Conservation (phyloP, 2,888 invertebrate genomes). For the Halocaridina rubra region DNA sequence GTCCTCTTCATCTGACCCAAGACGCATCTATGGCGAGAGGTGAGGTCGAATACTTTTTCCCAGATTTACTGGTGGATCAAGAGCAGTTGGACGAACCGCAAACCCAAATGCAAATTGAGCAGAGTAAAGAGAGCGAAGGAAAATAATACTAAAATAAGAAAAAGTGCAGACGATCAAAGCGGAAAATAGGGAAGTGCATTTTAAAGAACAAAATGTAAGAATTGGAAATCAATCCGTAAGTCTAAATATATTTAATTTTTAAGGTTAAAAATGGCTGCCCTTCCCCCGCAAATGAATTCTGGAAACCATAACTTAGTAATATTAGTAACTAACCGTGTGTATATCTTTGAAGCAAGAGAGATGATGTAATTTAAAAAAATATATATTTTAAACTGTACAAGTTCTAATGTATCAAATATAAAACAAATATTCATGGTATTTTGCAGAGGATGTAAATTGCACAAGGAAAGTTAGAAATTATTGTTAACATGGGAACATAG, state of each 20-base stretch:
- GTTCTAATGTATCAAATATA: neutral
- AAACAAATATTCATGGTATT: neutral
- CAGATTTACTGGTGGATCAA: slow-evolving; percentile 43
- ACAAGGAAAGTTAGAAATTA: neutral
- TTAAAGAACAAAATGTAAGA: neutral
- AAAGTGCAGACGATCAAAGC: neutral
- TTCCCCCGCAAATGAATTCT: no score
- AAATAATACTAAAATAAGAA: neutral
- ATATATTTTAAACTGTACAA: neutral
- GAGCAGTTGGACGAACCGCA: slow-evolving; percentile 52
- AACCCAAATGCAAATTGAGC: slow-evolving; percentile 61
- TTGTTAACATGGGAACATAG: neutral
- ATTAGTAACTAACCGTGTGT: neutral
- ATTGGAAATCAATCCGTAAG: neutral
- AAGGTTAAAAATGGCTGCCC: no score
- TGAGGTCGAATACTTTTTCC: slow-evolving; percentile 56
- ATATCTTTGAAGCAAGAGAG: neutral
- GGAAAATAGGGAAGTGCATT: neutral
- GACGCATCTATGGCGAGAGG: slow-evolving; percentile 29
- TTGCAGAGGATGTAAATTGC: neutral
- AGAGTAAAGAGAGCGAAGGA: slow-evolving; percentile 46
- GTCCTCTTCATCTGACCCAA: slow-evolving; percentile 38
- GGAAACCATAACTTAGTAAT: no score
- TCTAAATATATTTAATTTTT: slow-evolving; percentile 2
- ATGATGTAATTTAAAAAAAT: neutral